Base-by-base conservation (phyloP, 2,888 invertebrate species). In the Aethes cnicana region DNA sequence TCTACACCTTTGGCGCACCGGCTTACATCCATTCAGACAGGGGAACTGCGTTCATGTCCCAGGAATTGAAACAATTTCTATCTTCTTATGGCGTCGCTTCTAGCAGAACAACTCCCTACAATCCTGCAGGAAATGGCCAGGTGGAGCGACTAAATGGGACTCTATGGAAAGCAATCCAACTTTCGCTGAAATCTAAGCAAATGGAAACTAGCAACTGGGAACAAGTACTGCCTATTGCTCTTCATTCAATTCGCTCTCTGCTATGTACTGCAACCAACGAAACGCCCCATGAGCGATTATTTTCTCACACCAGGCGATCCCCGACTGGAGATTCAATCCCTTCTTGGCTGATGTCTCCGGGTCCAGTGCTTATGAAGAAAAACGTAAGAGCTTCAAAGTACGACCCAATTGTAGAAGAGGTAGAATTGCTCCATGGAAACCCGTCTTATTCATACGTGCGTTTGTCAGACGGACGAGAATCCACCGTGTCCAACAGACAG, bases 1-100 rank as follows among this genome's bases (percentile, higher is more conserved):
- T 42, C 11, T n/a, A 6, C 1, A 54, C 26, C 7, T 26, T 50
- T 33, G 17, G 33, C 25, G 52, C 46, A 39, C 58, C 48, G 35
- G 43, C 44, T 54, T 54, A 49, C 33, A 42, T 57, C 5, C 54
- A 57, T 12, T 47, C 30, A n/a, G 55, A 58, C 18, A 35, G 47
- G 7, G 47, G 54, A 12, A 26, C 54, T 3, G 23, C 41, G 4
- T 56, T 54, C 16, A n/a, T 56, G 18, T 54, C 54, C 2, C 16
- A 28, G 4, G 53, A n/a, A n/a, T n/a, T n/a, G n/a, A n/a, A n/a
- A n/a, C n/a, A 25, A 25, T 1, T n/a, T 16, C 1, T 25, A 11
- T 3, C 23, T 8, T 12, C 36, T 9, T 2, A n/a, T 8, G 47
- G 37, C 23, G 42, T 58, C 4, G 49, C 54, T 11, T 23, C 32